Percentiles rank a stretch among this genome's conserved stretches.
Evolutionary conservation across 2,888 invertebrate genomes (phyloP).

Genomic region (Steinernema hermaphroditum): DNA sequence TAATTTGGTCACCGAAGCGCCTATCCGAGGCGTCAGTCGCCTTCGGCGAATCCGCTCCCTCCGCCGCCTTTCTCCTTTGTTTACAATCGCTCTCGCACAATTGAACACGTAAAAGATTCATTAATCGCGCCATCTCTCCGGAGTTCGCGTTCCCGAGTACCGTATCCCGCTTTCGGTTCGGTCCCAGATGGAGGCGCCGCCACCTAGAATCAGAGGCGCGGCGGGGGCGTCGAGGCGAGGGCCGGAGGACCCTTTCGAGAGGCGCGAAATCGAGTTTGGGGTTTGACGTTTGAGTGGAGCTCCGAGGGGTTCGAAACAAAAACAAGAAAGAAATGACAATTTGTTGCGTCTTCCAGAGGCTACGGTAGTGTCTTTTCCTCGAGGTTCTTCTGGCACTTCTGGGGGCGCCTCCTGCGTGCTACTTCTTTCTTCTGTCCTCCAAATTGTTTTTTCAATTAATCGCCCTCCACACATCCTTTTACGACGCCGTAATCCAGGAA

Average conservation of each 20-base stretch:
- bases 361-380: too few species aligned
- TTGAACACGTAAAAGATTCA: not conserved
- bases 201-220: not conserved
- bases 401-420: too few species aligned
- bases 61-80: not conserved
- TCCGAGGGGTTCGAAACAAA: not conserved
- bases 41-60: not conserved
- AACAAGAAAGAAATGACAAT: too few species aligned
- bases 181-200: too few species aligned
- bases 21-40: not conserved
- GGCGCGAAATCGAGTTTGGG: not conserved
- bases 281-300: not conserved
- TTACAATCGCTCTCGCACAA: not conserved
- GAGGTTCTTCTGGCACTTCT: too few species aligned
- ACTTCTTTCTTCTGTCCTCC: too few species aligned
- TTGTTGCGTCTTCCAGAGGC: too few species aligned
- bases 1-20: slow-evolving; percentile 14
- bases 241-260: not conserved
- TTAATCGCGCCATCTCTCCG: slow-evolving; percentile 8
- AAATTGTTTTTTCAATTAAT: too few species aligned
- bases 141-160: too few species aligned
- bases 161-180: too few species aligned
- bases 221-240: not conserved
- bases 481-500: too few species aligned
- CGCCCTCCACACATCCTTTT: too few species aligned